A percentile compares a stretch with the other conserved stretches of the same genome.
phyloP scores from a whole-genome alignment of 2,113 vertebrate genomes.

The Dromas ardeola region DNA sequence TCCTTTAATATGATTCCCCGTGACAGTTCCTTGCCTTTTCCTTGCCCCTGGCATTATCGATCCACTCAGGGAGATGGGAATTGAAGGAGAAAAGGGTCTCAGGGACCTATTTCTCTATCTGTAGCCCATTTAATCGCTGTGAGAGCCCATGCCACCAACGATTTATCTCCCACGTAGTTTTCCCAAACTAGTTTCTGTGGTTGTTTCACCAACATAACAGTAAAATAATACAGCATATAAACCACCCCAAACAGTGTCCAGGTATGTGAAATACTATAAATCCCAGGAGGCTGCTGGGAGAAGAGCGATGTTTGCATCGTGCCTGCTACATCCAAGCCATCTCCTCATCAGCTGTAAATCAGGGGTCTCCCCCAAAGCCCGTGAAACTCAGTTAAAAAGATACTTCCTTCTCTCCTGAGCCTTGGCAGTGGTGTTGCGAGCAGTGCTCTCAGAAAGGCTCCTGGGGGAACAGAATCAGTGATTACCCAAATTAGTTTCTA shows the following conservation, averaged over 20 bases:
- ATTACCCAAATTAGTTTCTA: conserved; percentile 68
- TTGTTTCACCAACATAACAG: not conserved
- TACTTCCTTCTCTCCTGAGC: not conserved
- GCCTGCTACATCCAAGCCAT: not conserved
- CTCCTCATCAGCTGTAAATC: not conserved
- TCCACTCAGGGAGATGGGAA: not conserved
- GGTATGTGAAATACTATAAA: not conserved
- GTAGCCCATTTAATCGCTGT: not conserved
- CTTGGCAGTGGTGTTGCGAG: not conserved
- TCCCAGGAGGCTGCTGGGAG: not conserved
- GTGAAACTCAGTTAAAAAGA: not conserved
- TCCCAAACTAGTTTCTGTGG: not conserved
- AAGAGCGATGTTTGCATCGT: not conserved
- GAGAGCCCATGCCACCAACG: fast-evolving
- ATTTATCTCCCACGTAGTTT: not conserved
- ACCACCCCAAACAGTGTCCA: not conserved
- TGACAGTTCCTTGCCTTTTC: not conserved
- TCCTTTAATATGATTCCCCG: not conserved
- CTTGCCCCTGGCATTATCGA: not conserved
- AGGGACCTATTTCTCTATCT: not conserved
- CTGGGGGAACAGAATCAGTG: conserved; percentile 36
- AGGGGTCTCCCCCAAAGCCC: not conserved
- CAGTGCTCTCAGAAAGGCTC: not conserved
- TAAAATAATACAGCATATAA: conserved; percentile 1
- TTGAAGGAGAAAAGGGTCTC: not conserved